Percentiles rank a stretch among this genome's conserved stretches.
Evolutionary conservation across 2,113 vertebrate genomes (phyloP).

Genomic region (Chrysochloris asiatica): DNA sequence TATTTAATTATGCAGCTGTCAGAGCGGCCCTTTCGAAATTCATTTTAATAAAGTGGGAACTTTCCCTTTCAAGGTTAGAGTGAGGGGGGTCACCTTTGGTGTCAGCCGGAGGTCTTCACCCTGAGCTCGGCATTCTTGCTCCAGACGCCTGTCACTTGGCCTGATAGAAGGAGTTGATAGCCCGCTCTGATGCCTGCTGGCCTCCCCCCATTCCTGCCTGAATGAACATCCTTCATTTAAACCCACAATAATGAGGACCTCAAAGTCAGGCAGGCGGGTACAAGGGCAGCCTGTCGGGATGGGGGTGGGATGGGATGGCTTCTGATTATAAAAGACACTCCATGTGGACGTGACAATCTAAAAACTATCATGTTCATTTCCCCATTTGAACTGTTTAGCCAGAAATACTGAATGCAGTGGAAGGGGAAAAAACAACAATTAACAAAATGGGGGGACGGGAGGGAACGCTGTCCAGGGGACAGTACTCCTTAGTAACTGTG

Average conservation of each 20-base stretch:
- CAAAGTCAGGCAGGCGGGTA: constrained; percentile 88
- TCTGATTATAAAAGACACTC: constrained; percentile 83
- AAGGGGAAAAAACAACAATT: background rate
- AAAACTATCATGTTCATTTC: constrained; percentile 80
- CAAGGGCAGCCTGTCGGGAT: constrained; percentile 87
- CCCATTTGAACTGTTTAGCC: constrained; percentile 73
- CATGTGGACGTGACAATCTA: constrained; percentile 75
- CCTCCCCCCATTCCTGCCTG: constrained; percentile 83
- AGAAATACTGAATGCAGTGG: constrained; percentile 73
- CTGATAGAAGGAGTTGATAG: constrained; percentile 92
- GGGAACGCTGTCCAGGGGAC: background rate
- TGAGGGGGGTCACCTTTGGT: constrained; percentile 96
- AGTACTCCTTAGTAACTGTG: background rate
- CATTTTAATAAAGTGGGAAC: constrained; percentile 99
- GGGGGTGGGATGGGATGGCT: constrained; percentile 63
- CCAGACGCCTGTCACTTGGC: constrained; percentile 89
- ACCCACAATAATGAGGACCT: constrained; percentile 90
- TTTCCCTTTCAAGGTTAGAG: constrained; percentile 97
- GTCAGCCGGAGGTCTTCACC: constrained; percentile 92
- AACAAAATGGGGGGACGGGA: background rate
- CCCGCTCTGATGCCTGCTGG: constrained; percentile 81
- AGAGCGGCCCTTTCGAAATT: constrained; percentile 97
- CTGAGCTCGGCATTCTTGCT: constrained; percentile 87
- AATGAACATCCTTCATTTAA: constrained; percentile 91
- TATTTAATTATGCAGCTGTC: constrained; percentile 99